Evolutionary conservation across 2,888 invertebrate genomes (phyloP).

Genomic region (Stenodera caucasica): DNA sequence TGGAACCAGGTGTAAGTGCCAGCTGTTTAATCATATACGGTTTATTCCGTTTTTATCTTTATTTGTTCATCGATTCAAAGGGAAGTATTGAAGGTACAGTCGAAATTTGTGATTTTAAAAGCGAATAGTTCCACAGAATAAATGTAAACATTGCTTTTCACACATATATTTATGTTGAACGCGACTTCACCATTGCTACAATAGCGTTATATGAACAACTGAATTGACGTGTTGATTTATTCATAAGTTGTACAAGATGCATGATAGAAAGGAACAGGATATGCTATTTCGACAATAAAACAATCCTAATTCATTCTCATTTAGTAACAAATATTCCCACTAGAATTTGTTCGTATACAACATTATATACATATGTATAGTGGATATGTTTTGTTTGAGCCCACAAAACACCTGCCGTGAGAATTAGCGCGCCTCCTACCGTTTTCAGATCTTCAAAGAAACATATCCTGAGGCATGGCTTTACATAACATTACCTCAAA

Average conservation of each 20-base stretch:
- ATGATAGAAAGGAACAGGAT: slow-evolving; percentile 28
- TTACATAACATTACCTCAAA: no score
- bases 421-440: no score
- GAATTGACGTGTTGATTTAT: slow-evolving; percentile 29
- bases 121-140: no score
- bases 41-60: no score
- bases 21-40: no score
- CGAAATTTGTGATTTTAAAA: no score
- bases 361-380: not conserved
- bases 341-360: not conserved
- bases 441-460: no score
- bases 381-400: no score
- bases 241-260: slow-evolving; percentile 29
- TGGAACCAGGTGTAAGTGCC: slow-evolving; percentile 19
- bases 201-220: slow-evolving; percentile 23
- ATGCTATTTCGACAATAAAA: slow-evolving; percentile 17
- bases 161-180: slow-evolving; percentile 26
- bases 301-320: slow-evolving; percentile 17
- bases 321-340: slow-evolving; percentile 11
- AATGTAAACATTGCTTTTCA: not conserved
- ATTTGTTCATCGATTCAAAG: no score
- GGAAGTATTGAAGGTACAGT: no score
- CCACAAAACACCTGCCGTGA: no score
- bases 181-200: slow-evolving; percentile 22
- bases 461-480: no score